A percentile compares a stretch with the other conserved stretches of the same genome.
Evolutionary conservation across 2,888 invertebrate genomes (phyloP).

Genomic region (Platycheirus rosarum): DNA sequence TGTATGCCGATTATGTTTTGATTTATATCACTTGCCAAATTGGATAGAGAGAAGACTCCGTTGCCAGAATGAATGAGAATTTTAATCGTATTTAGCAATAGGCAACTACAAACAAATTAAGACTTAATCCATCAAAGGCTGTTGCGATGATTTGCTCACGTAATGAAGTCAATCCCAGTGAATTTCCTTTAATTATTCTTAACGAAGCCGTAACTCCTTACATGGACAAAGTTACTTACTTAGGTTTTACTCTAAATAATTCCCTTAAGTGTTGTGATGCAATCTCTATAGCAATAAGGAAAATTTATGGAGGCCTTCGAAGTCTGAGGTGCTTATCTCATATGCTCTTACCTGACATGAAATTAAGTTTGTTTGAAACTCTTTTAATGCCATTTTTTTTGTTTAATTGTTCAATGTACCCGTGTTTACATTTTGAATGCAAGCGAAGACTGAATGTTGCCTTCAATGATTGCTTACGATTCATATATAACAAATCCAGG

Average conservation of each 20-base stretch:
- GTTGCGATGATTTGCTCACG: too few species aligned
- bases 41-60: background rate
- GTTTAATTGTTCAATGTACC: constrained; percentile 1
- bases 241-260: background rate
- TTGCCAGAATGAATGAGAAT: background rate
- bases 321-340: too few species aligned
- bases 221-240: background rate
- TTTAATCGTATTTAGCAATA: background rate
- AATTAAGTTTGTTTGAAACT: background rate
- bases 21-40: background rate
- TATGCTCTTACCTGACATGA: background rate
- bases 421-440: background rate
- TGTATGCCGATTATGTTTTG: background rate
- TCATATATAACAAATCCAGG: background rate
- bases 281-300: background rate
- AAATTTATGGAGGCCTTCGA: too few species aligned
- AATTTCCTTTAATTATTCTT: too few species aligned
- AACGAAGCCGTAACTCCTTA: too few species aligned
- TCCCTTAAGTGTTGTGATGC: background rate
- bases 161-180: too few species aligned
- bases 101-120: background rate
- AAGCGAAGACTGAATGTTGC: constrained; percentile 1
- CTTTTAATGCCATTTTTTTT: constrained; percentile 5
- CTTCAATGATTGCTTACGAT: background rate
- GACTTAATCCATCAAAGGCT: too few species aligned